Percentiles rank a stretch among this genome's conserved stretches.
phyloP scores from a whole-genome alignment of 2,888 invertebrate genomes.

The Rhogogaster chlorosoma region DNA sequence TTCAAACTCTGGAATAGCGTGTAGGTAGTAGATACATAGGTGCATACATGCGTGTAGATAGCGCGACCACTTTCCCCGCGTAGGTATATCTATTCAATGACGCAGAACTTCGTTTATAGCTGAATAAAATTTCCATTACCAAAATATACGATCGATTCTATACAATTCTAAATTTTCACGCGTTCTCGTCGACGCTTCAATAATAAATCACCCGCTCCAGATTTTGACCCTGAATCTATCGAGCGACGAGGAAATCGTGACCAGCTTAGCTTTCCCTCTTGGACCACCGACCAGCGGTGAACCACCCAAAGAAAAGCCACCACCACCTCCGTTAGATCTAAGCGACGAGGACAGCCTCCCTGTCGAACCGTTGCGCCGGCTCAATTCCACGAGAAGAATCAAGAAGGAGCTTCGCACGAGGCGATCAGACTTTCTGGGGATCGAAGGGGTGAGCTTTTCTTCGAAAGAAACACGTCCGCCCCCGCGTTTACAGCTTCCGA shows the following conservation, averaged over 20 bases:
- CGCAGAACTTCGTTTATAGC: not conserved
- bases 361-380: slow-evolving; percentile 83
- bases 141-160: not conserved
- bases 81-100: not conserved
- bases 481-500: not conserved
- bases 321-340: slow-evolving; percentile 86
- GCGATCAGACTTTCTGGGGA: slow-evolving; percentile 91
- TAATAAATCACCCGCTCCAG: slow-evolving; percentile 58
- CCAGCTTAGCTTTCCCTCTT: slow-evolving; percentile 78
- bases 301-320: slow-evolving; percentile 93
- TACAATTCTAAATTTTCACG: not conserved
- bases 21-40: not conserved
- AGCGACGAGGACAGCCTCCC: slow-evolving; percentile 77
- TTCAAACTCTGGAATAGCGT: not conserved
- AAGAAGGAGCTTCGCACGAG: slow-evolving; percentile 92
- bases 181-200: not conserved
- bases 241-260: slow-evolving; percentile 73
- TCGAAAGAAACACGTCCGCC: slow-evolving; percentile 58
- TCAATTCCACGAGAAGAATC: slow-evolving; percentile 91
- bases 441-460: slow-evolving; percentile 82
- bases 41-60: not conserved
- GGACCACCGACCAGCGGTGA: slow-evolving; percentile 83
- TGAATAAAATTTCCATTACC: not conserved
- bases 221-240: slow-evolving; percentile 73
- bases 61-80: not conserved